Evolutionary conservation across 2,888 invertebrate genomes (phyloP).

Genomic region (Ethmia dodecea): DNA sequence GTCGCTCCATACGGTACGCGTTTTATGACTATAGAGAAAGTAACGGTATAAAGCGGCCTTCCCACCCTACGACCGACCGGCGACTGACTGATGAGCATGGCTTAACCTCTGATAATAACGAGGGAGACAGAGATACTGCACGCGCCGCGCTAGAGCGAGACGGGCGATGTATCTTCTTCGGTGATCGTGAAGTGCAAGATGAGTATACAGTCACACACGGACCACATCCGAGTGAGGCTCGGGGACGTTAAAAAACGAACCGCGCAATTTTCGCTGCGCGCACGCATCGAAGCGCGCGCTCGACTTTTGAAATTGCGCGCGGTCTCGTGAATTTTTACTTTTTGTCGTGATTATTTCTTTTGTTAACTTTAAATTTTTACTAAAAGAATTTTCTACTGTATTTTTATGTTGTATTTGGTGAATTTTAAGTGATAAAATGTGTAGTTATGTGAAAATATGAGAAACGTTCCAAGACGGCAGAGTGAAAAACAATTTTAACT

Average conservation of each 20-base stretch:
- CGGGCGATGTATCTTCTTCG: slow-evolving; percentile 67
- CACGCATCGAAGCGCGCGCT: slow-evolving; percentile 56
- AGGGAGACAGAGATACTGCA: slow-evolving; percentile 45
- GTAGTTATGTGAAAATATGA: slow-evolving; percentile 38
- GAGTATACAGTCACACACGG: slow-evolving; percentile 75
- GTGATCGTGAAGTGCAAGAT: slow-evolving; percentile 75
- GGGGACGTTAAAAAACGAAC: slow-evolving; percentile 62
- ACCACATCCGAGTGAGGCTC: slow-evolving; percentile 72
- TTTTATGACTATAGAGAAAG: slow-evolving; percentile 63
- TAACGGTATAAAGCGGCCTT: slow-evolving; percentile 64
- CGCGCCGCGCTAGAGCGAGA: slow-evolving; percentile 39
- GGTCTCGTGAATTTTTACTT: slow-evolving; percentile 15
- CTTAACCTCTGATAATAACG: slow-evolving; percentile 73
- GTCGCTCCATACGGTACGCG: slow-evolving; percentile 56
- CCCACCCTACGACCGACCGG: slow-evolving; percentile 61
- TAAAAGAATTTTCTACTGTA: neutral
- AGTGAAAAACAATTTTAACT: slow-evolving; percentile 38
- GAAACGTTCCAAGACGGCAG: slow-evolving; percentile 34
- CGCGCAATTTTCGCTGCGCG: slow-evolving; percentile 59
- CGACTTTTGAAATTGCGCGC: slow-evolving; percentile 30
- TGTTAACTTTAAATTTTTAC: neutral
- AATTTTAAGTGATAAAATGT: slow-evolving; percentile 22
- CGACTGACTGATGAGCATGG: slow-evolving; percentile 73
- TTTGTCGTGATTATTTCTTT: neutral
- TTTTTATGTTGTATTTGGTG: slow-evolving; percentile 6